These are phyloP conservation scores for Capromys pilorides DNA, from an alignment of 2,797 vertebrate genomes.

Conservation along the genomic window DNA sequence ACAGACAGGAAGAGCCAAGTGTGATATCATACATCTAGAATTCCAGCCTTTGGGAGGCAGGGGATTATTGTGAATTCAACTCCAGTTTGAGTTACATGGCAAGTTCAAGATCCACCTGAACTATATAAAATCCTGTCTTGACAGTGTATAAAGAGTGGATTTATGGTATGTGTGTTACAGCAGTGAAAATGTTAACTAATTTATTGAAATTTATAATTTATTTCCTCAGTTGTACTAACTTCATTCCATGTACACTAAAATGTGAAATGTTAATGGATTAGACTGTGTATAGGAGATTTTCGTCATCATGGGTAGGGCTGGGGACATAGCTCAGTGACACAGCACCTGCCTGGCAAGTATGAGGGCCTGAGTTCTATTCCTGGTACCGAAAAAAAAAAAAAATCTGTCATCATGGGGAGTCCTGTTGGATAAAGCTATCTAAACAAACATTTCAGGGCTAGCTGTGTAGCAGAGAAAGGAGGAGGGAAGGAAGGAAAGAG, in stretches of 20 bases:
- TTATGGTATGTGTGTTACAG: not conserved
- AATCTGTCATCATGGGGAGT: not conserved
- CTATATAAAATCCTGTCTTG: not conserved
- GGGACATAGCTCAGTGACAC: too few species aligned
- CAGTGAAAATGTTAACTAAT: not conserved
- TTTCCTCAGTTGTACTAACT: not conserved
- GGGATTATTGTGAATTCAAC: not conserved
- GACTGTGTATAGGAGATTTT: not conserved
- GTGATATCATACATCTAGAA: not conserved
- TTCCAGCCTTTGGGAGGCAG: not conserved
- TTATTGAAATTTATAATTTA: not conserved
- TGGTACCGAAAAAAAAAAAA: too few species aligned
- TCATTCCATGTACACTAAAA: not conserved
- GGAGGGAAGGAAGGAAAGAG: not conserved
- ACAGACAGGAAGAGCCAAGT: not conserved
- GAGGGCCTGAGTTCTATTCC: too few species aligned
- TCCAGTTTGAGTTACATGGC: not conserved
- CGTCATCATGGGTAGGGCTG: not conserved
- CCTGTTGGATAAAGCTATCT: not conserved
- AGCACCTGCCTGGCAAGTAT: too few species aligned
- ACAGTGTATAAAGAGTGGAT: not conserved
- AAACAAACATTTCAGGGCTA: not conserved
- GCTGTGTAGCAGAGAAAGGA: not conserved
- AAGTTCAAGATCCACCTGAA: not conserved
- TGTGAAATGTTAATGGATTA: not conserved